phyloP scores from a whole-genome alignment of 2,888 invertebrate genomes.

The Aphodius sticticus region DNA sequence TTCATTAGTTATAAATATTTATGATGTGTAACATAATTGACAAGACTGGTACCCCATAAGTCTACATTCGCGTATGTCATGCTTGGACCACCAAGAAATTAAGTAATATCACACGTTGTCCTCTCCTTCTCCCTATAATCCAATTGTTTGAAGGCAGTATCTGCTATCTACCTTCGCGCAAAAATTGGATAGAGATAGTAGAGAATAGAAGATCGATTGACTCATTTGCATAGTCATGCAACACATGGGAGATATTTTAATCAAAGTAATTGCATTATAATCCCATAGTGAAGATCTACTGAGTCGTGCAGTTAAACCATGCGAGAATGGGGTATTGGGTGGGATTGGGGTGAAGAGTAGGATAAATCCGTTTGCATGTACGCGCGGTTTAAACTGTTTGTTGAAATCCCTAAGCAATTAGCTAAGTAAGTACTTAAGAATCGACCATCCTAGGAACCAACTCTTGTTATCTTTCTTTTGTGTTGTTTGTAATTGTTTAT shows the following conservation, averaged over 20 bases:
- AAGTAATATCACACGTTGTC: too few relatives aligned
- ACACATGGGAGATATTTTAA: conserved; percentile 24
- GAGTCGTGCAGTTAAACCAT: background rate
- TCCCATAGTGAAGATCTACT: conserved; percentile 17
- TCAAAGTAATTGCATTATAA: conserved; percentile 23
- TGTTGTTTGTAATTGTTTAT: too few relatives aligned
- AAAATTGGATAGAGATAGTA: background rate
- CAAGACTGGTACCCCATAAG: too few relatives aligned
- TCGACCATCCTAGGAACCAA: background rate
- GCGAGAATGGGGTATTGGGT: background rate
- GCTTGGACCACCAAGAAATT: too few relatives aligned
- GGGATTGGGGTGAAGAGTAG: background rate
- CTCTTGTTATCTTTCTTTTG: background rate
- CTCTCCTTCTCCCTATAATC: too few relatives aligned
- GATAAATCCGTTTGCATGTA: conserved; percentile 25
- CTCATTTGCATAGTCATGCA: conserved; percentile 24
- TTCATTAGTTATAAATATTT: too few relatives aligned
- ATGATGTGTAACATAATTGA: too few relatives aligned
- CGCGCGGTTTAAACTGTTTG: conserved; percentile 19
- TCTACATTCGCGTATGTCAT: too few relatives aligned
- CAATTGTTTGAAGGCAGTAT: too few relatives aligned
- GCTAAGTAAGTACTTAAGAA: conserved; percentile 20
- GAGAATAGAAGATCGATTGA: background rate
- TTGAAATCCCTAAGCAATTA: conserved; percentile 19
- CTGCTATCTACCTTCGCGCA: too few relatives aligned